Evolutionary conservation across 2,797 vertebrate genomes (phyloP), one percentile per base, ranked within the genome.

Genomic region (Distichodus sexfasciatus): DNA sequence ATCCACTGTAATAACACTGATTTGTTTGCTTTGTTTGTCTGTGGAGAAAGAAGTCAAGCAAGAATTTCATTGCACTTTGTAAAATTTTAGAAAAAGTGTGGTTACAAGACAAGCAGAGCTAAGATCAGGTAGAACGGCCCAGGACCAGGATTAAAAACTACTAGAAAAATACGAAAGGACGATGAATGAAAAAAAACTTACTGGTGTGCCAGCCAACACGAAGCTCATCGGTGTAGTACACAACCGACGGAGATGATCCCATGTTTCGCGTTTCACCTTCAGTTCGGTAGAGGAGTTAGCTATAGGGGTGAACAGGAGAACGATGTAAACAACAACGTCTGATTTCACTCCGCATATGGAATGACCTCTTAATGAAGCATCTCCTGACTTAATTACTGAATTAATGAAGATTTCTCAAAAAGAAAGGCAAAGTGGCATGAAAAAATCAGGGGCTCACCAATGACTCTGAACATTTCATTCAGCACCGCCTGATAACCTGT

Each of bases 401-500:
- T n/a, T n/a, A n/a, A n/a, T n/a, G n/a, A n/a, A n/a, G n/a, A n/a
- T 15, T 1, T 46, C 46, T 46, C 15, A 7, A 21, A 40, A 31
- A 23, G 33, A 14, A 3, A 47, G 28, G 3, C 35, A 6, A 11
- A 5, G 40, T 1, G n/a, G 8, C 4, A 29, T 3, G 31, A 1
- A 46, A 43, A 12, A 57, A 33, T 7, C 19, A n/a, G 1, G 0
- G 43, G 33, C 96, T 95, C 87, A 98, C 97, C 97, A 84, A 98
- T 98, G 81, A 90, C 89, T 86, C 88, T 94, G 89, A 96, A 99
- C 58, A 99, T 90, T 90, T 96, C 96, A 64, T 89, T 94, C 93
- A 98, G 93, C 72, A 99, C 88, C 60, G 95, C 91, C 81, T 94
- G 90, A 87, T 96, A 98, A 85, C 94, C 97, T 99, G 87, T 85